Conservation (phyloP, 2,113 vertebrate genomes). For the Hippocampus zosterae region DNA sequence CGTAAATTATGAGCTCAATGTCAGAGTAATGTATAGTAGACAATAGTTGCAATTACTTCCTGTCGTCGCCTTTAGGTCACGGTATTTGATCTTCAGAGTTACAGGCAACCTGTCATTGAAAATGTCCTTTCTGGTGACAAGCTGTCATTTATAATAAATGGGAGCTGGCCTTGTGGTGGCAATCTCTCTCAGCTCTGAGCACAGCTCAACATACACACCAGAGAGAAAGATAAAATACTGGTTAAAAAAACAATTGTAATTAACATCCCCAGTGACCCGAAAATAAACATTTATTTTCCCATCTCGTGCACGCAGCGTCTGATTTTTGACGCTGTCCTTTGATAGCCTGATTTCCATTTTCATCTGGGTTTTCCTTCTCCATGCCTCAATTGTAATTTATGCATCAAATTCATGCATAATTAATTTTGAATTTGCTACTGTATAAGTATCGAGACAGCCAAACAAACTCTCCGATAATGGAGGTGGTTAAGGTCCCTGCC, state of each 20-base stretch:
- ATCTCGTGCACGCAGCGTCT: conserved; percentile 53
- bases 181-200: conserved; percentile 62
- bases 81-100: conserved; percentile 46
- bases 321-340: conserved; percentile 69
- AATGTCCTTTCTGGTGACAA: conserved; percentile 67
- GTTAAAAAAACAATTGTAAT: conserved; percentile 75
- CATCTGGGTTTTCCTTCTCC: conserved; percentile 33
- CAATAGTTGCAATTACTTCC: conserved; percentile 23
- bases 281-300: conserved; percentile 75
- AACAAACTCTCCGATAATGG: conserved; percentile 69
- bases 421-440: conserved; percentile 78
- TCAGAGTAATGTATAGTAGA: conserved; percentile 32
- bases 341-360: conserved; percentile 72
- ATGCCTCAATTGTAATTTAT: conserved; percentile 66
- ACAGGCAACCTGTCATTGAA: conserved; percentile 67
- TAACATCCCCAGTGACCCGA: conserved; percentile 85
- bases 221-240: conserved; percentile 21
- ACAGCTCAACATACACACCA: conserved; percentile 56
- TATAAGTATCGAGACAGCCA: conserved; percentile 69
- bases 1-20: neutral
- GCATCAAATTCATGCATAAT: conserved; percentile 79
- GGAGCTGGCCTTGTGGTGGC: conserved; percentile 57
- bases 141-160: conserved; percentile 79
- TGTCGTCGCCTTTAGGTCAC: conserved; percentile 20
- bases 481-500: conserved; percentile 56